phyloP scores from a whole-genome alignment of 2,113 vertebrate genomes.

The Phalacrocorax carbo region DNA sequence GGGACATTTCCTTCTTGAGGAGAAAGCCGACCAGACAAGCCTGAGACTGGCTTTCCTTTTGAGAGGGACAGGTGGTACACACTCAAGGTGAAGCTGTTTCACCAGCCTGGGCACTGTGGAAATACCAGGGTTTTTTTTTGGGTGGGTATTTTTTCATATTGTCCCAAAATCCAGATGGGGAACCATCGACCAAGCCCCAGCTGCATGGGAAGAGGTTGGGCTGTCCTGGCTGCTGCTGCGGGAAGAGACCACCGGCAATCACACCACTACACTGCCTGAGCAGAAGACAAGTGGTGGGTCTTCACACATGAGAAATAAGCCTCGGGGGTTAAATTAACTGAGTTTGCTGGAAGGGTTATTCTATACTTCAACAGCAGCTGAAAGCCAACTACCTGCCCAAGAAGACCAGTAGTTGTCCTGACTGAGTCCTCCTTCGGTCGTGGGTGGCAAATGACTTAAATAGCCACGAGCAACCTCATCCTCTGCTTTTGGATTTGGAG shows the following conservation, averaged over 20 bases:
- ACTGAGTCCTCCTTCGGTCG: fast-evolving
- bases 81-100: neutral
- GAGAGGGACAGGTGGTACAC: neutral
- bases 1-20: neutral
- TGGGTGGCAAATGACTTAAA: neutral
- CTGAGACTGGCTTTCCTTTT: neutral
- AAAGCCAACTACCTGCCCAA: neutral
- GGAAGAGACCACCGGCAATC: neutral
- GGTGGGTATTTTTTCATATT: neutral
- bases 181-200: neutral
- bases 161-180: neutral
- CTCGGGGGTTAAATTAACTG: fast-evolving
- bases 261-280: neutral
- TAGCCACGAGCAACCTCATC: neutral
- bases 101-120: neutral
- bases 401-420: neutral
- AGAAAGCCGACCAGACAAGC: fast-evolving
- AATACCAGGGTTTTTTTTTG: neutral
- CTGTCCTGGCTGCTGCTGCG: neutral
- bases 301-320: neutral
- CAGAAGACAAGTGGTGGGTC: neutral
- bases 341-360: neutral
- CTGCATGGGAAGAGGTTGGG: neutral
- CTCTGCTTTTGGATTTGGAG: neutral
- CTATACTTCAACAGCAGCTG: neutral